Percentiles rank a stretch among this genome's conserved stretches.
Conservation (phyloP, 2,888 invertebrate species). For the Carabus problematicus region DNA sequence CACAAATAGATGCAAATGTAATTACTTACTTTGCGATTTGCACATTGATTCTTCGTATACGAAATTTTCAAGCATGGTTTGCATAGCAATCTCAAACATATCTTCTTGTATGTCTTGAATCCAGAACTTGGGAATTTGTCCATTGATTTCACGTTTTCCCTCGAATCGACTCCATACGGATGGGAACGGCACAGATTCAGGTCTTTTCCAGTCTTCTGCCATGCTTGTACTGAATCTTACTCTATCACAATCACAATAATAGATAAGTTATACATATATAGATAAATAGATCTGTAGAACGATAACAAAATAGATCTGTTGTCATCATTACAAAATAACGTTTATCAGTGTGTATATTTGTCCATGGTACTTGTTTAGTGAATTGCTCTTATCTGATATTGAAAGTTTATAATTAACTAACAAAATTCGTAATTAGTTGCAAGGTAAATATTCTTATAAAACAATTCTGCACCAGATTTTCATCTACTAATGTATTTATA, state of each 20-base stretch:
- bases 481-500: too few species aligned
- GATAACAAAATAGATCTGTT: neutral
- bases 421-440: neutral
- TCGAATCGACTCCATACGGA: slow-evolving; percentile 59
- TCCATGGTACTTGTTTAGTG: neutral
- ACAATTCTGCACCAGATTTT: too few species aligned
- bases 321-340: neutral
- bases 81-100: slow-evolving; percentile 55
- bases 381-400: neutral
- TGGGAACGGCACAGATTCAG: slow-evolving; percentile 55
- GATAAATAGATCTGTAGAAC: neutral
- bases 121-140: slow-evolving; percentile 56
- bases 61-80: slow-evolving; percentile 59
- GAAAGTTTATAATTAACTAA: too few species aligned
- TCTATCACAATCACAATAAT: slow-evolving; percentile 15
- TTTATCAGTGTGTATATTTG: neutral
- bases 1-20: too few species aligned
- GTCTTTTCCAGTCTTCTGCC: slow-evolving; percentile 55
- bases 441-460: too few species aligned
- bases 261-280: slow-evolving; percentile 15
- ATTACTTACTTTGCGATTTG: slow-evolving; percentile 55
- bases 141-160: slow-evolving; percentile 48
- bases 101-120: slow-evolving; percentile 62
- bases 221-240: slow-evolving; percentile 18
- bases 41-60: slow-evolving; percentile 63